Evolutionary conservation across 2,113 vertebrate species (phyloP).

Genomic region (Motacilla alba): DNA sequence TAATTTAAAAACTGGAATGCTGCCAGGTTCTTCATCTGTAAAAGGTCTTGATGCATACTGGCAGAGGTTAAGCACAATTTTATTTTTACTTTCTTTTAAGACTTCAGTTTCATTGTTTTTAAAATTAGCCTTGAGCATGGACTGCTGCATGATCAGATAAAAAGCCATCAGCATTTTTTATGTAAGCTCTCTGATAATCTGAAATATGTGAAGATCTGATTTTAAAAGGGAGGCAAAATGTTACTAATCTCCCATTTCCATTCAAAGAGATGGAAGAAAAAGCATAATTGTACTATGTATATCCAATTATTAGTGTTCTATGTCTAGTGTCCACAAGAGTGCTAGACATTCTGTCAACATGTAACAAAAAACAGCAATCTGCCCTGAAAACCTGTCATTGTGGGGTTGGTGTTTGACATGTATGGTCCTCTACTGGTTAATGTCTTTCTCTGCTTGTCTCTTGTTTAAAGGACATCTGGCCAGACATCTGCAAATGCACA

Average conservation of each 20-base stretch:
- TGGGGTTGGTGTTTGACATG: neutral
- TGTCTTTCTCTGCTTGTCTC: neutral
- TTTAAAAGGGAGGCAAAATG: neutral
- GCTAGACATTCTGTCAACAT: neutral
- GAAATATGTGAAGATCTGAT: neutral
- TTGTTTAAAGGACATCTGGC: constrained; percentile 86
- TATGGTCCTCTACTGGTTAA: neutral
- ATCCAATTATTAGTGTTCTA: neutral
- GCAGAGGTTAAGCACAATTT: neutral
- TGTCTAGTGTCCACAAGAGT: neutral
- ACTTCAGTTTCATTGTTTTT: neutral
- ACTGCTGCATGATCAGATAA: neutral
- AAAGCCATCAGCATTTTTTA: neutral
- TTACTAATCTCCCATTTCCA: neutral
- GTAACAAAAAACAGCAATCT: neutral
- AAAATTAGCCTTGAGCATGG: neutral
- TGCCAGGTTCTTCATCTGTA: neutral
- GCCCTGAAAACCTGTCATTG: neutral
- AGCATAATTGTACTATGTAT: neutral
- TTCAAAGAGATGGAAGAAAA: neutral
- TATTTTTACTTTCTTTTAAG: neutral
- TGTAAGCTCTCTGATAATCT: neutral
- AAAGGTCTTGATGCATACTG: neutral
- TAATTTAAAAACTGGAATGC: neutral
- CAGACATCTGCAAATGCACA: constrained; percentile 86